These are phyloP conservation scores for Apamea anceps DNA, from an alignment of 2,888 invertebrate species.

Conservation along the genomic window DNA sequence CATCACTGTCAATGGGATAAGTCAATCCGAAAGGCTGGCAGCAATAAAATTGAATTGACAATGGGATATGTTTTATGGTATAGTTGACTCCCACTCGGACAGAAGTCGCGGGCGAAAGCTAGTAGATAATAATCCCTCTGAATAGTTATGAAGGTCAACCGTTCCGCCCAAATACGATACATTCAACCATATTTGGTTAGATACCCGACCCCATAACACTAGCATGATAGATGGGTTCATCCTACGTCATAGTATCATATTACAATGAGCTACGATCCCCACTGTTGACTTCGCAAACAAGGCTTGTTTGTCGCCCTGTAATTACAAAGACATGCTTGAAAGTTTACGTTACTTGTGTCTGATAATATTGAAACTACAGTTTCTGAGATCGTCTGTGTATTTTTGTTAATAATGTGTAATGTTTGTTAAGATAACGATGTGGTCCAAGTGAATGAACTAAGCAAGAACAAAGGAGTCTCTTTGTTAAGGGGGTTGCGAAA, in stretches of 20 bases:
- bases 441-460: conserved; percentile 29
- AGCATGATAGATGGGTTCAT: conserved; percentile 26
- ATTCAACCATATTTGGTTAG: background rate
- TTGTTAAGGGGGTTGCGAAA: background rate
- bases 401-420: conserved; percentile 32
- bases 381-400: conserved; percentile 3
- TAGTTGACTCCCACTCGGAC: background rate
- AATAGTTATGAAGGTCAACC: conserved; percentile 15
- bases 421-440: conserved; percentile 34
- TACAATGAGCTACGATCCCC: conserved; percentile 13
- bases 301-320: conserved; percentile 18
- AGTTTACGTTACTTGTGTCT: conserved; percentile 42
- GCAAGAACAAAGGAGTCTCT: conserved; percentile 38
- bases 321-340: conserved; percentile 33
- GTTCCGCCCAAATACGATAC: background rate
- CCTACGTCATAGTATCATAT: conserved; percentile 38
- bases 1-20: no score
- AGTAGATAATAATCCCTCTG: background rate
- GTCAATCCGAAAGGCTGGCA: no score
- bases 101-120: background rate
- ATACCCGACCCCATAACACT: background rate
- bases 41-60: no score
- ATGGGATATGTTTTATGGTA: background rate
- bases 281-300: conserved; percentile 38
- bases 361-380: conserved; percentile 35